These are phyloP conservation scores for Babyrousa celebensis DNA, from an alignment of 2,797 vertebrate genomes.

Conservation along the genomic window DNA sequence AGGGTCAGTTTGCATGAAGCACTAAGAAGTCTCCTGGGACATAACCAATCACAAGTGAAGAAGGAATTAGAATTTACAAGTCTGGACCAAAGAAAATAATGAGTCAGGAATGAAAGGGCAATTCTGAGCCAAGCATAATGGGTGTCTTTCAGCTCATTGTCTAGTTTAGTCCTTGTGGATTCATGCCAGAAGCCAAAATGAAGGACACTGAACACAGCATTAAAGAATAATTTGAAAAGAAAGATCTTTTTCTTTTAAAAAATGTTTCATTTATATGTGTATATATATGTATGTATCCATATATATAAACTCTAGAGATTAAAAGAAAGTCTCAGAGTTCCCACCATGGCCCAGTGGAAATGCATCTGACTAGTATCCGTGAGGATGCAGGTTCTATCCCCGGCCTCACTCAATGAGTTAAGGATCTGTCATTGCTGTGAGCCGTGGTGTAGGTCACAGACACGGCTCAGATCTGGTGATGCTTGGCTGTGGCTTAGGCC, in stretches of 20 bases:
- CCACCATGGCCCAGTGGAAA: no score
- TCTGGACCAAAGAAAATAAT: not conserved
- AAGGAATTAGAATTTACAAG: not conserved
- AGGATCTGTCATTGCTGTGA: no score
- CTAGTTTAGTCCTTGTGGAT: not conserved
- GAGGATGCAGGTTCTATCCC: no score
- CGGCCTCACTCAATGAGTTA: no score
- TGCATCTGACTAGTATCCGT: no score
- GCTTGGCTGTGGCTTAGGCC: no score
- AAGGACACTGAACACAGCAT: not conserved
- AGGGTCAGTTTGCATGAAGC: not conserved
- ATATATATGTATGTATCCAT: not conserved
- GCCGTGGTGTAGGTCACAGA: no score
- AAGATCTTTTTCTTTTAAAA: not conserved
- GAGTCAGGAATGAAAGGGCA: not conserved
- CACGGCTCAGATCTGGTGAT: no score
- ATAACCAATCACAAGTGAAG: not conserved
- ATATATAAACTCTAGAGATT: not conserved
- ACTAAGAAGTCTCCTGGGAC: not conserved
- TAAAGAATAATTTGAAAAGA: not conserved
- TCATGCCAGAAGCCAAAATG: constrained; percentile 5
- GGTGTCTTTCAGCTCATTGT: not conserved
- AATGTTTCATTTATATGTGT: no score
- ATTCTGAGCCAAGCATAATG: not conserved
- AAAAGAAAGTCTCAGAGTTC: not conserved